phyloP scores from a whole-genome alignment of 2,113 vertebrate genomes.

The Puntigrus tetrazona region DNA sequence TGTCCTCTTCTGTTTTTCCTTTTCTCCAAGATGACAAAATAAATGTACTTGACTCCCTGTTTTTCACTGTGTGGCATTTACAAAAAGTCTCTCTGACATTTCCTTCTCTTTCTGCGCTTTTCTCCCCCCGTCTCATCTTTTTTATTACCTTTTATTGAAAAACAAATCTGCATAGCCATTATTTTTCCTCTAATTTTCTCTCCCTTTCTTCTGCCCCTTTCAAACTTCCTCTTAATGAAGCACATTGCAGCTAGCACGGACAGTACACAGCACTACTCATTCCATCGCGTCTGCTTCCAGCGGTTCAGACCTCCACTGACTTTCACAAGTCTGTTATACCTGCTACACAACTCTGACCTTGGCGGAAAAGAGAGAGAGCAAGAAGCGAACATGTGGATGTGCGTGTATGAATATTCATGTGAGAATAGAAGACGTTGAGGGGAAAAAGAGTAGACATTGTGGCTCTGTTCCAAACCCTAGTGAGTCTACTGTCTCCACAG shows the following conservation, averaged over 20 bases:
- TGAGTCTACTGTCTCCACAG: neutral
- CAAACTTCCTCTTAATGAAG: slow-evolving; percentile 40
- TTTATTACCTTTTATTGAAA: slow-evolving; percentile 39
- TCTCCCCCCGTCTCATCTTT: slow-evolving; percentile 23
- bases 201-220: slow-evolving; percentile 9
- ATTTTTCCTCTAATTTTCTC: slow-evolving; percentile 26
- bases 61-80: slow-evolving; percentile 56
- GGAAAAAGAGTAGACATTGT: neutral
- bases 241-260: slow-evolving; percentile 34
- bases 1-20: slow-evolving; percentile 16
- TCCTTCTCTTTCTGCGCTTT: slow-evolving; percentile 43
- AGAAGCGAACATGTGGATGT: neutral
- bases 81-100: slow-evolving; percentile 54
- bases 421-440: neutral
- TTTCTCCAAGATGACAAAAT: slow-evolving; percentile 47
- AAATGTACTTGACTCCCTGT: slow-evolving; percentile 46
- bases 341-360: slow-evolving; percentile 2
- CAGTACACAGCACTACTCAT: slow-evolving; percentile 18
- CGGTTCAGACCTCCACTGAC: slow-evolving; percentile 18
- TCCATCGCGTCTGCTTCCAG: slow-evolving; percentile 18
- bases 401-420: neutral
- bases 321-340: slow-evolving; percentile 9
- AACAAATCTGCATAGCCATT: neutral
- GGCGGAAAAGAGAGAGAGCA: neutral
- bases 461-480: slow-evolving; percentile 7